Evolutionary conservation across 2,797 vertebrate species (phyloP), one percentile per base, ranked within the genome.

Genomic region (Knipowitschia caucasica): DNA sequence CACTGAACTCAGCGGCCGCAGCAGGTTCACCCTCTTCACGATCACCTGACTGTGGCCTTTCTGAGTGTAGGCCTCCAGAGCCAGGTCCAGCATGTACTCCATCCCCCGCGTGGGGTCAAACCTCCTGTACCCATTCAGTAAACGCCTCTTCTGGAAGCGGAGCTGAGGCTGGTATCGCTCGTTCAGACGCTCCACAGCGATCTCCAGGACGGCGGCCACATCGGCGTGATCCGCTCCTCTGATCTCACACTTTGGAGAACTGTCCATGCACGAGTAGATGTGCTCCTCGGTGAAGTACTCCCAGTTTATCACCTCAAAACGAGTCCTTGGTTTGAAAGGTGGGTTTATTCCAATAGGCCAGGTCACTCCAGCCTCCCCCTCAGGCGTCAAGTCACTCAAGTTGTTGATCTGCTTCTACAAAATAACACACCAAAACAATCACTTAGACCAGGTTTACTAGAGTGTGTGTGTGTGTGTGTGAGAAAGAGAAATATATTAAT

Each of bases 211-310:
- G 0, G 95, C 91, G 0, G 20, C 81, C 0, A 98, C 86, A 0
- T 99, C 97, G 0, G 89, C 91, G 1, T 90, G 90, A 84, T 93
- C 93, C 0, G 91, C 93, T 1, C 95, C 97, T 4, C 85, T 89
- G 56, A 98, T 91, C 26, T 94, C 93, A 3, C 95, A 99, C 82
- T 98, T 99, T 2, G 97, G 95, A 3, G 94, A 88, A 46, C 94
- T 91, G 0, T 95, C 92, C 0, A 84, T 64, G 27, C 96, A 99
- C 2, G 94, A 92, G 87, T 95, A 98, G 17, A 94, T 89, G 21
- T 99, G 94, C 77, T 94, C 95, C 56, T 99, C 97, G 0, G 95
- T 99, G 73, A 99, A 99, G 84, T 98, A 98, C 59, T 99, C 95
- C 97, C 96, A 99, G 87, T 92, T 92, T 69, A 99, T 90, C 0